Conservation (phyloP, 1,140 invertebrate genomes). For the Musca domestica region DNA sequence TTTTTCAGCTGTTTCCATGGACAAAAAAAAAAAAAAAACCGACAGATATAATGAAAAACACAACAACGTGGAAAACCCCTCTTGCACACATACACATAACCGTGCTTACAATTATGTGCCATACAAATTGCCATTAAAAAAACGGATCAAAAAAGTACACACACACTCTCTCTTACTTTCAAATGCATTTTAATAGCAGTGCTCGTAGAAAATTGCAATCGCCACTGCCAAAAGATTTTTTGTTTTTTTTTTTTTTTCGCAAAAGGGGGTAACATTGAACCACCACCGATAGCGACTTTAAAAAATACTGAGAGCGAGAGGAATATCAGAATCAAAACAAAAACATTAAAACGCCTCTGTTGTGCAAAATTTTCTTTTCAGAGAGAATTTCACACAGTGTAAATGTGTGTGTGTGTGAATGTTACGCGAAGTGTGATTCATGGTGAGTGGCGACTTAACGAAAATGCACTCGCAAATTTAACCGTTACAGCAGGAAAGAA, state of each 20-base stretch:
- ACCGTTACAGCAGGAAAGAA: no score
- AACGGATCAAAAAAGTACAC: neutral
- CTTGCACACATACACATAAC: no score
- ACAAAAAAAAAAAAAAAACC: constrained; percentile 40
- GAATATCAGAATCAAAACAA: constrained; percentile 11
- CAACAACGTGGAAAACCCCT: neutral
- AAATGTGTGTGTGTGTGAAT: neutral
- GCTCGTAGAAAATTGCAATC: neutral
- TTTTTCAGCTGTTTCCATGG: constrained; percentile 47
- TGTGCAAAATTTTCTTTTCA: neutral
- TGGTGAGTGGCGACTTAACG: no score
- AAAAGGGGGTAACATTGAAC: no score
- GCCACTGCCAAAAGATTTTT: neutral
- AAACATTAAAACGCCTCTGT: constrained; percentile 5
- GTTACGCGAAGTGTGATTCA: neutral
- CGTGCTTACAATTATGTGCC: no score
- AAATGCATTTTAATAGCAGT: no score
- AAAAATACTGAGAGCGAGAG: constrained; percentile 10
- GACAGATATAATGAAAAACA: constrained; percentile 46
- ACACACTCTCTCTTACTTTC: neutral
- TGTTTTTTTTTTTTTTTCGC: no score
- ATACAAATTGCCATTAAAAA: neutral
- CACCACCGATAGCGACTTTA: neutral
- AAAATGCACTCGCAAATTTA: no score
- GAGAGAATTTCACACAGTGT: neutral